A percentile compares a stretch with the other conserved stretches of the same genome.
These are phyloP conservation scores for Sesamia inferens DNA, from an alignment of 2,888 invertebrate species.

Conservation along the genomic window DNA sequence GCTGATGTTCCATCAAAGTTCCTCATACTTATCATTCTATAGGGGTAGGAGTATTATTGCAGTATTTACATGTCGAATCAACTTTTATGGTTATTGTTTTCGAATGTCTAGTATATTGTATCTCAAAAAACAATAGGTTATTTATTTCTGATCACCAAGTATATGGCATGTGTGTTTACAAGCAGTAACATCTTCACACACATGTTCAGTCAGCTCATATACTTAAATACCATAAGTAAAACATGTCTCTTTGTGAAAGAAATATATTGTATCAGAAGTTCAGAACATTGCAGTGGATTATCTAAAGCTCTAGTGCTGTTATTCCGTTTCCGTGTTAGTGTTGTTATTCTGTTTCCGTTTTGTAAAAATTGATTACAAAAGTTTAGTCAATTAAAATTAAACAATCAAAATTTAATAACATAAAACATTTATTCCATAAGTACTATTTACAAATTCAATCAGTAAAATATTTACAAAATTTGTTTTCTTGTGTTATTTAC, in stretches of 20 bases:
- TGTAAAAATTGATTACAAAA: not conserved
- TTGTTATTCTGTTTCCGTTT: not conserved
- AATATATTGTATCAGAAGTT: not conserved
- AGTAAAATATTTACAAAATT: slow-evolving; percentile 66
- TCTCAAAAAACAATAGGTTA: not conserved
- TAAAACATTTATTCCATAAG: slow-evolving; percentile 51
- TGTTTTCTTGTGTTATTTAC: slow-evolving; percentile 50
- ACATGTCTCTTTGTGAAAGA: not conserved
- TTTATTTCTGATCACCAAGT: not conserved
- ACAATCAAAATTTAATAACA: slow-evolving; percentile 30
- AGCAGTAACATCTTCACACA: not conserved
- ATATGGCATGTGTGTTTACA: not conserved
- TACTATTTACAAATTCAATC: slow-evolving; percentile 57
- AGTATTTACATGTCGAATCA: not conserved
- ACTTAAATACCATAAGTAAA: not conserved
- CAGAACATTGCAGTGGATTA: not conserved
- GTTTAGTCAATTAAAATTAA: slow-evolving; percentile 25
- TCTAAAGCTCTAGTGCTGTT: not conserved
- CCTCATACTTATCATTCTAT: not conserved
- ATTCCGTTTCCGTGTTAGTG: not conserved
- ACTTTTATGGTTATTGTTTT: not conserved
- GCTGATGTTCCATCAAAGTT: not conserved
- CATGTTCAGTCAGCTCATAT: not conserved
- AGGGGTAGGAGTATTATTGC: not conserved
- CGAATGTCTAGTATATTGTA: not conserved